These are phyloP conservation scores for Oscheius myriophilus DNA, from an alignment of 2,888 invertebrate species.

Conservation along the genomic window DNA sequence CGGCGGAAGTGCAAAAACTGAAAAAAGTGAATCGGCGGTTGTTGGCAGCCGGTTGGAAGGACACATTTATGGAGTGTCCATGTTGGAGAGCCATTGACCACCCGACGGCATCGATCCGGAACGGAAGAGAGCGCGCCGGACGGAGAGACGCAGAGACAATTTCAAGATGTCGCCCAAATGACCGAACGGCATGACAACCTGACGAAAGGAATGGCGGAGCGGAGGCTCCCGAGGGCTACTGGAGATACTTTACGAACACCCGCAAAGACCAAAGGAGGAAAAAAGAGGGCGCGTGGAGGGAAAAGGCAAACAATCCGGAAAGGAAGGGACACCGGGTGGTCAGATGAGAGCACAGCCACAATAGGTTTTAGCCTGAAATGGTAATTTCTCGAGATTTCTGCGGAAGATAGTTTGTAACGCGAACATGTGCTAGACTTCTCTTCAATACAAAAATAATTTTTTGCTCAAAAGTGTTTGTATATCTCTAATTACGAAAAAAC, in stretches of 20 bases:
- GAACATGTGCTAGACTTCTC: too few species aligned
- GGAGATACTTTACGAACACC: not conserved
- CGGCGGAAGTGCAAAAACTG: not conserved
- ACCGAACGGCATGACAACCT: constrained; percentile 15
- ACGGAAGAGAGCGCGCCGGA: constrained; percentile 9
- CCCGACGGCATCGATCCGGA: constrained; percentile 26
- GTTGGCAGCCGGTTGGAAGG: not conserved
- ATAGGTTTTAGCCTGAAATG: too few species aligned
- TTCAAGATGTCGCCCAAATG: constrained; percentile 20
- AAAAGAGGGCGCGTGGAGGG: too few species aligned
- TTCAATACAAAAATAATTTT: too few species aligned
- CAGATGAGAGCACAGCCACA: too few species aligned
- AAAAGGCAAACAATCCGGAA: too few species aligned
- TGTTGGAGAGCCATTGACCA: constrained; percentile 29
- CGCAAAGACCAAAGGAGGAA: too few species aligned
- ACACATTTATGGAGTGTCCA: constrained; percentile 29
- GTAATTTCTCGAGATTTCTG: too few species aligned
- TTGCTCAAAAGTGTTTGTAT: too few species aligned
- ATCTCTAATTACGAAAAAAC: too few species aligned
- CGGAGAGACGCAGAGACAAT: constrained; percentile 26
- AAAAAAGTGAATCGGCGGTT: not conserved
- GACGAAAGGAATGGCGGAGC: not conserved
- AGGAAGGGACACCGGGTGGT: too few species aligned
- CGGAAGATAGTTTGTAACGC: too few species aligned
- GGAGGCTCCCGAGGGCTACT: not conserved